Evolutionary conservation across 37 sponge, comb jelly and placozoan genomes (phyloP), one percentile per base, ranked within the genome.

Genomic region (Chondrilla cf. caribensis): DNA sequence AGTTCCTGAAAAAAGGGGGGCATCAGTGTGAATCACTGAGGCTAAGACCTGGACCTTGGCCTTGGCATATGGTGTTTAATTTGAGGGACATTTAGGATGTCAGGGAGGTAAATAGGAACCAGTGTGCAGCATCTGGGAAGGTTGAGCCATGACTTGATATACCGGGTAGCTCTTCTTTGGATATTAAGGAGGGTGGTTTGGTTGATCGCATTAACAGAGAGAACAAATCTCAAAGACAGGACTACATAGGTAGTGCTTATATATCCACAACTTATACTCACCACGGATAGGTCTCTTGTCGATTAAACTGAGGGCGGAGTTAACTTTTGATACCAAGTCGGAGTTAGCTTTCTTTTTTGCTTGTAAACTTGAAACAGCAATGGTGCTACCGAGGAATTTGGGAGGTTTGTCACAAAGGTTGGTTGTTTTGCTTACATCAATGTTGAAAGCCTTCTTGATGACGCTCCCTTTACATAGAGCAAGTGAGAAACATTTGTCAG

Each of bases 281-380:
- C 83, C 83, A 33, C 83, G 32, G 32, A 82, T 82, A 2, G 83
- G 83, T 54, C 83, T 59, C 4, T 39, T 41, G 68, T 82, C 83
- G 3, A 82, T 82, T 36, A 15, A 22, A 8, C 40, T 37, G n/a
- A 81, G 39, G 3, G 81, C 81, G 4, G 21, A 11, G 26, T 8
- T 25, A 17, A 82, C 51, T 47, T 68, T 82, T 18, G 29, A 26
- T 68, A 21, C 15, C 6, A 82, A 17, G 19, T 68, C 58, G 31
- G 58, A 58, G 47, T 5, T 32, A 0, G 83, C 28, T 18, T 36
- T 41, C 37, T 25, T 39, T n/a, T 68, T 43, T 4, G 72, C 28
- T 40, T 7, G 44, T 2, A 6, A 0, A 4, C 26, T 37, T 5
- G 44, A 58, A 1, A 29, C 44, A 9, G 39, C 83, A n/a, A 70